A percentile compares a stretch with the other conserved stretches of the same genome.
These are phyloP conservation scores for Pelecanus crispus DNA, from an alignment of 2,113 vertebrate genomes.

Conservation along the genomic window DNA sequence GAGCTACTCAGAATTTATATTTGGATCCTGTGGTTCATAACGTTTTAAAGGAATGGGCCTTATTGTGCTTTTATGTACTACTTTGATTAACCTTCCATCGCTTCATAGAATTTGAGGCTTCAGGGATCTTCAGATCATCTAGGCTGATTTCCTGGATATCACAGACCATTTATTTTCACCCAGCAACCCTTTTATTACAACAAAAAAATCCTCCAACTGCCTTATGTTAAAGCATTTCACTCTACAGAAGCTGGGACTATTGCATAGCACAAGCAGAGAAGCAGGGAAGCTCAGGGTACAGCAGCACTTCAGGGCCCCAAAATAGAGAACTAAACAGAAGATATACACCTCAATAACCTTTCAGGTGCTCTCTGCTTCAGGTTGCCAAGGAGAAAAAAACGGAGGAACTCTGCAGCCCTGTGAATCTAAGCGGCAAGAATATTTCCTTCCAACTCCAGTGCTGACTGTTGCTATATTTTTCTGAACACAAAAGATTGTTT, in stretches of 20 bases:
- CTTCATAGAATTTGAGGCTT: slow-evolving; percentile 24
- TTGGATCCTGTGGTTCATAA: not conserved
- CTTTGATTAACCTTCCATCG: not conserved
- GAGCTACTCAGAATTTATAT: not conserved
- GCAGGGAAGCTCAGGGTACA: not conserved
- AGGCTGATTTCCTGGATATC: not conserved
- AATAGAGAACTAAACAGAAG: not conserved
- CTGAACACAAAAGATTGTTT: not conserved
- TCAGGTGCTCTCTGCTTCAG: not conserved
- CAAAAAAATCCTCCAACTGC: not conserved
- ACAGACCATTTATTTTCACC: slow-evolving; percentile 33
- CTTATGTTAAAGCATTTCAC: not conserved
- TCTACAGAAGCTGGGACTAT: not conserved
- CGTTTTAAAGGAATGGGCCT: not conserved
- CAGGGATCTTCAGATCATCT: not conserved
- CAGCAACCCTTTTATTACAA: not conserved
- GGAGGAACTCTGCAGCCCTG: not conserved
- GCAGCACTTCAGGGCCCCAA: not conserved
- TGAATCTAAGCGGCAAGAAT: not conserved
- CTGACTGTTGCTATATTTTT: not conserved
- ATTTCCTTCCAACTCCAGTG: not conserved
- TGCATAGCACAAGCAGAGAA: not conserved
- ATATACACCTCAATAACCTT: not conserved
- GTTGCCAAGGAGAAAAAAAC: not conserved
- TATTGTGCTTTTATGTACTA: not conserved